These are phyloP conservation scores for Fulmarus glacialis DNA, from an alignment of 2,113 vertebrate genomes.

Conservation along the genomic window DNA sequence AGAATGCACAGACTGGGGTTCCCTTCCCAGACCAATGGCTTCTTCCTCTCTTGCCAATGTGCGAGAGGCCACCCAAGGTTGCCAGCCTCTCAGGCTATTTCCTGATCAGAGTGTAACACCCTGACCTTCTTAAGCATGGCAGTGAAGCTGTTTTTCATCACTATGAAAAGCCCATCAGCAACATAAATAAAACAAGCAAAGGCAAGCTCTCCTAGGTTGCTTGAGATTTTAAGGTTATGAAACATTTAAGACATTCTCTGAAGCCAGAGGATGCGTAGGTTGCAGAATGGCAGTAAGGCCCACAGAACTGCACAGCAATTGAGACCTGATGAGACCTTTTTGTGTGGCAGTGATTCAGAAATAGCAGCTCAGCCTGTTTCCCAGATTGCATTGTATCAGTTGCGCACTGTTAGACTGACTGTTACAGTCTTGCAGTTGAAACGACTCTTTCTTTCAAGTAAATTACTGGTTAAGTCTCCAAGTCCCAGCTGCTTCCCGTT, in stretches of 20 bases:
- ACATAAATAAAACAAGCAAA: background rate
- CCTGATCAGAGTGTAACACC: background rate
- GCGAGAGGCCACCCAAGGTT: background rate
- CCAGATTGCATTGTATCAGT: background rate
- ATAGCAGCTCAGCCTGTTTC: background rate
- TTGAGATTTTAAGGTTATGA: background rate
- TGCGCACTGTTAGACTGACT: background rate
- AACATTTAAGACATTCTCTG: background rate
- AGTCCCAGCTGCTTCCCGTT: background rate
- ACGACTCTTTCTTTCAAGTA: background rate
- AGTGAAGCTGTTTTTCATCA: background rate
- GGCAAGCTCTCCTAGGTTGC: background rate
- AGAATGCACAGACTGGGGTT: background rate
- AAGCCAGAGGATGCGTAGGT: rapidly evolving
- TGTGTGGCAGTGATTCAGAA: background rate
- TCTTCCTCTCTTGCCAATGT: background rate
- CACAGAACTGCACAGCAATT: background rate
- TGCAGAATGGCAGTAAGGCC: background rate
- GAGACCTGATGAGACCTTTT: background rate
- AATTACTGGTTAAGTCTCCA: background rate
- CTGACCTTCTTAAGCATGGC: background rate
- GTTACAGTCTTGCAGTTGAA: background rate
- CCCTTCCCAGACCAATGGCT: background rate
- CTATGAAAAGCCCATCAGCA: background rate
- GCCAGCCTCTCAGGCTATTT: background rate